Conservation (phyloP, 2,797 vertebrate genomes). For the Hephaestus fuliginosus region DNA sequence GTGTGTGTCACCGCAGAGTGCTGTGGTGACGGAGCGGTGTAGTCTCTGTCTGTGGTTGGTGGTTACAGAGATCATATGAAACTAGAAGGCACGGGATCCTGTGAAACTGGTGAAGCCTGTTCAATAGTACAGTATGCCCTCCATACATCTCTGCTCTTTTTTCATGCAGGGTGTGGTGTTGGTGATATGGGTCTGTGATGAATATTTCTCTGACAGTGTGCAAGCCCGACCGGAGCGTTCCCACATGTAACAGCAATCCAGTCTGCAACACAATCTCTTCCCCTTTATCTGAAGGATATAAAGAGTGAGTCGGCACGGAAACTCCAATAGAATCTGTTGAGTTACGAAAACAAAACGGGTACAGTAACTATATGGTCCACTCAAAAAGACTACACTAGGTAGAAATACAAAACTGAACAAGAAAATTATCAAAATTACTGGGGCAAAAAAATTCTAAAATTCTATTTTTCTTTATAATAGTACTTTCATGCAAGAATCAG, state of each 20-base stretch:
- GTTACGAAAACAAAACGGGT: background rate
- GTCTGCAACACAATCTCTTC: background rate
- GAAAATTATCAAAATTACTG: background rate
- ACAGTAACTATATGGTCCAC: background rate
- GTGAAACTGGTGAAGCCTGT: constrained; percentile 31
- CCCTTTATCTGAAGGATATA: constrained; percentile 6
- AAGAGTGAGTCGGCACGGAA: background rate
- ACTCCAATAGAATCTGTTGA: background rate
- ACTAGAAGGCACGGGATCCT: background rate
- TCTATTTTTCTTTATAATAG: no score
- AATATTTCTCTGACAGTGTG: constrained; percentile 32
- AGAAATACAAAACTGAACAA: no score
- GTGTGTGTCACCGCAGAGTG: background rate
- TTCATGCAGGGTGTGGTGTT: constrained; percentile 10
- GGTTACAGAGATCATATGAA: background rate
- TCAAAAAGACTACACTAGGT: background rate
- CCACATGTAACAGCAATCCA: background rate
- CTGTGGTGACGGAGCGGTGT: background rate
- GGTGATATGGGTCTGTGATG: constrained; percentile 1
- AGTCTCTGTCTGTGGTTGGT: background rate
- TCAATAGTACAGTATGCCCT: background rate
- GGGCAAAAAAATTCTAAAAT: background rate
- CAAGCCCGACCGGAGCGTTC: background rate
- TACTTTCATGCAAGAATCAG: no score
- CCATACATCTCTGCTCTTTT: background rate